Percentiles rank a stretch among this genome's conserved stretches.
Conservation (phyloP, 1,140 invertebrate genomes). For the Nasonia giraulti region DNA sequence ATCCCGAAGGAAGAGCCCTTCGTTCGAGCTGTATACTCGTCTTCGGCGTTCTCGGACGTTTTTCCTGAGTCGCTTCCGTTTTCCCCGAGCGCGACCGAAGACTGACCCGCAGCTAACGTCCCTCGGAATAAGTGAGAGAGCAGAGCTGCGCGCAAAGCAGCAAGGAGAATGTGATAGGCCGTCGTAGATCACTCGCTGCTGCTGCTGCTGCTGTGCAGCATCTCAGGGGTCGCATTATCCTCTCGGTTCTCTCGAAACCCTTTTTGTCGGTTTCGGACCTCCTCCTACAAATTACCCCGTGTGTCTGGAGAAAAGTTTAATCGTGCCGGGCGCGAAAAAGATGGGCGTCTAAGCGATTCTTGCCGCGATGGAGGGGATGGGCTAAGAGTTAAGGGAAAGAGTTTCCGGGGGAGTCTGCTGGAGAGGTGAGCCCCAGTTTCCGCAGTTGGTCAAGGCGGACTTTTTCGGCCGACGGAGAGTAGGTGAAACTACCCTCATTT, state of each 20-base stretch:
- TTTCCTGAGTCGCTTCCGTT: conserved; percentile 34
- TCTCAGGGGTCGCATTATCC: conserved; percentile 72
- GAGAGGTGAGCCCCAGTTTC: conserved; percentile 31
- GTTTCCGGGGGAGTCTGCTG: neutral
- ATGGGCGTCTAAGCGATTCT: conserved; percentile 57
- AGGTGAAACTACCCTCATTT: neutral
- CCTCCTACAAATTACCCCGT: conserved; percentile 69
- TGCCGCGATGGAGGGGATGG: conserved; percentile 7
- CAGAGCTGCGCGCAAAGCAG: neutral
- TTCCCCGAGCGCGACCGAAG: conserved; percentile 20
- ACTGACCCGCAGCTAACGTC: conserved; percentile 44
- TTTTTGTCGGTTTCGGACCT: conserved; percentile 62
- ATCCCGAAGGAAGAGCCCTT: conserved; percentile 34
- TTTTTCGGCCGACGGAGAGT: neutral
- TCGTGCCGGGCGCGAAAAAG: conserved; percentile 61
- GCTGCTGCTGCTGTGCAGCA: conserved; percentile 54
- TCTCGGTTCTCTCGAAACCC: conserved; percentile 59
- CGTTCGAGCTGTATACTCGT: conserved; percentile 1
- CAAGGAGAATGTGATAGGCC: conserved; percentile 60
- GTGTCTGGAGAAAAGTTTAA: conserved; percentile 67
- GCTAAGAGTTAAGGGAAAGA: conserved; percentile 11
- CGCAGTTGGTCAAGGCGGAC: conserved; percentile 35
- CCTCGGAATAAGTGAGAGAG: conserved; percentile 59
- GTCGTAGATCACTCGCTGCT: conserved; percentile 69
- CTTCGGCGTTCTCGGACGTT: conserved; percentile 13